These are phyloP conservation scores for Piaya cayana DNA, from an alignment of 2,113 vertebrate species.

Conservation along the genomic window DNA sequence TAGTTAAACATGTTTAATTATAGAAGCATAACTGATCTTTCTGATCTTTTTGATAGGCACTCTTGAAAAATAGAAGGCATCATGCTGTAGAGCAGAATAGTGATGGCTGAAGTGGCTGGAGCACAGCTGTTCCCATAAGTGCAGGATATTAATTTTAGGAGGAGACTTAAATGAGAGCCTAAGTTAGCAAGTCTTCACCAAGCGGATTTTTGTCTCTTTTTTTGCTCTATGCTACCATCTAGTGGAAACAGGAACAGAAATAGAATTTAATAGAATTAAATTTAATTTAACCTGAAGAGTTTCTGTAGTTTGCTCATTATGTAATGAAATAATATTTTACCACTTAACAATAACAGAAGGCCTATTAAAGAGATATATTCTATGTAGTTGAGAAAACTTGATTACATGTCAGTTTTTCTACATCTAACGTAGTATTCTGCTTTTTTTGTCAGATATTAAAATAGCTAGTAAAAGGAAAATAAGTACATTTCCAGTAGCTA, in stretches of 20 bases:
- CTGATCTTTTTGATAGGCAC: not conserved
- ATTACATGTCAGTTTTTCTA: not conserved
- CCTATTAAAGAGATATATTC: not conserved
- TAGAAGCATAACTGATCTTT: not conserved
- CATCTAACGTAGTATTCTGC: not conserved
- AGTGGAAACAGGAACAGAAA: not conserved
- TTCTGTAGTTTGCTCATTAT: not conserved
- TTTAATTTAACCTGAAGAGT: not conserved
- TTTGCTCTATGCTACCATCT: slow-evolving; percentile 25
- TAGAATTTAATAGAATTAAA: fast-evolving
- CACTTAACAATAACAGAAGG: not conserved
- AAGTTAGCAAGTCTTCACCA: not conserved
- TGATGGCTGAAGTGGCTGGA: not conserved
- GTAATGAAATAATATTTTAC: not conserved
- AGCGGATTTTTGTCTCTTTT: not conserved
- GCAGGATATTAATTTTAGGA: not conserved
- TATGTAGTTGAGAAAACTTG: not conserved
- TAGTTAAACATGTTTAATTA: not conserved
- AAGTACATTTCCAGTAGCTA: not conserved
- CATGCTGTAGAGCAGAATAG: not conserved
- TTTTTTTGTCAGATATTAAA: not conserved
- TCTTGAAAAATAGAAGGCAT: not conserved
- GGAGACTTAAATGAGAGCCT: not conserved
- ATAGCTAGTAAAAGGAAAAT: not conserved
- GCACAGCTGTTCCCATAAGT: not conserved